A percentile compares a stretch with the other conserved stretches of the same genome.
Evolutionary conservation across 2,888 invertebrate genomes (phyloP).

Genomic region (Meghimatium bilineatum): DNA sequence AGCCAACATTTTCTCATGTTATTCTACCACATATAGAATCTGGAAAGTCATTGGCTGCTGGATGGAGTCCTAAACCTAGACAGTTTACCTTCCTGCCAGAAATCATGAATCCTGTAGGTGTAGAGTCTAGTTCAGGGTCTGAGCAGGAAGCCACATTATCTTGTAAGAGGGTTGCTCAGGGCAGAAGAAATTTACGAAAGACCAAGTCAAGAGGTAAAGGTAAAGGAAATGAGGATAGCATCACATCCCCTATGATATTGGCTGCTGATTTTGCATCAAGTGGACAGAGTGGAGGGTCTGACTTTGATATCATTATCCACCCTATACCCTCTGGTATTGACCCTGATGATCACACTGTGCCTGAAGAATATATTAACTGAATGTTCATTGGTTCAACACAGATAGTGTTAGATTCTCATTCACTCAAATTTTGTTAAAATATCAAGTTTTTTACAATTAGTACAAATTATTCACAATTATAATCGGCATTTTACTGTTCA

Average conservation of each 20-base stretch:
- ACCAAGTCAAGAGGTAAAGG: slow-evolving; percentile 74
- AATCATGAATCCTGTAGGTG: slow-evolving; percentile 34
- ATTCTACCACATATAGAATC: slow-evolving; percentile 56
- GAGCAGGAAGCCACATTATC: slow-evolving; percentile 66
- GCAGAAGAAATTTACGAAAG: slow-evolving; percentile 69
- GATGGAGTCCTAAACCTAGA: slow-evolving; percentile 54
- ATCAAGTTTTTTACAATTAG: background rate
- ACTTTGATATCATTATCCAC: slow-evolving; percentile 47
- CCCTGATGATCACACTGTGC: slow-evolving; percentile 42
- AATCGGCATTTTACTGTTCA: too few species aligned
- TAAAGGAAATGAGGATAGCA: slow-evolving; percentile 68
- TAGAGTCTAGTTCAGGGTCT: slow-evolving; percentile 70
- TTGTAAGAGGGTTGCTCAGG: slow-evolving; percentile 54
- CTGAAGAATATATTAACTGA: slow-evolving; percentile 37
- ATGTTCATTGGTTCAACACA: background rate
- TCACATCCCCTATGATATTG: slow-evolving; percentile 61
- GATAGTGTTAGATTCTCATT: too few species aligned
- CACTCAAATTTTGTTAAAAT: too few species aligned
- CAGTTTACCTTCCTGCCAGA: slow-evolving; percentile 54
- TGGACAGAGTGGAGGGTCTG: slow-evolving; percentile 28
- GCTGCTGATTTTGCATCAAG: slow-evolving; percentile 44
- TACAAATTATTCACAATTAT: background rate
- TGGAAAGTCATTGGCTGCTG: slow-evolving; percentile 33
- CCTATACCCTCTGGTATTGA: slow-evolving; percentile 42
- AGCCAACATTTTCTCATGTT: slow-evolving; percentile 64